A percentile compares a stretch with the other conserved stretches of the same genome.
Conservation (phyloP, 2,888 invertebrate species). For the Tuberolachnus salignus region DNA sequence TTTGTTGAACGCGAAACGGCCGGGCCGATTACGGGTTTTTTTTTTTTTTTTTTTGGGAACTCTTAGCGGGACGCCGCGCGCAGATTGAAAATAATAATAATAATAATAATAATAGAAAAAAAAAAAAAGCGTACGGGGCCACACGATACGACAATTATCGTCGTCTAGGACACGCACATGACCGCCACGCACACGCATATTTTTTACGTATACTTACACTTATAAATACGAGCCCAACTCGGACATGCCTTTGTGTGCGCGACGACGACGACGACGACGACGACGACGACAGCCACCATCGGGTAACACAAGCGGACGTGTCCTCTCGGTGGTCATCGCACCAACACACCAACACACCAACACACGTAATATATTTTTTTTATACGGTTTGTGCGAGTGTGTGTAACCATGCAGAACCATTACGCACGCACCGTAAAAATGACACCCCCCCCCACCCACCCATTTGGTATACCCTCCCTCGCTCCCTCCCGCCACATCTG, state of each 20-base stretch:
- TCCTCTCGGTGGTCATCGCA: slow-evolving; percentile 52
- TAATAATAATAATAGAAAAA: background rate
- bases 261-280: slow-evolving; percentile 11
- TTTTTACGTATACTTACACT: background rate
- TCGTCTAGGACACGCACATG: slow-evolving; percentile 52
- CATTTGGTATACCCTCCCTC: background rate
- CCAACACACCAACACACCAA: background rate
- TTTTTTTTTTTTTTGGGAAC: too few species aligned
- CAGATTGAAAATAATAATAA: slow-evolving; percentile 9
- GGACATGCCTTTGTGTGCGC: background rate
- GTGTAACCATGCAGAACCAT: slow-evolving; percentile 53
- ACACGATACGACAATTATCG: slow-evolving; percentile 34
- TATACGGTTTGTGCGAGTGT: background rate
- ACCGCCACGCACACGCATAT: background rate
- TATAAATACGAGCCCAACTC: background rate
- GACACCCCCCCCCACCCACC: slow-evolving; percentile 20
- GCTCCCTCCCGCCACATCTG: too few species aligned
- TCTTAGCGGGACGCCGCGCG: background rate
- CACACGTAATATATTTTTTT: background rate
- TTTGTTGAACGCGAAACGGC: too few species aligned
- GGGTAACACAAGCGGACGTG: slow-evolving; percentile 48
- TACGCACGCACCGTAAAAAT: slow-evolving; percentile 54
- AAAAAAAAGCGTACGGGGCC: slow-evolving; percentile 14
- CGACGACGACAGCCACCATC: slow-evolving; percentile 20
- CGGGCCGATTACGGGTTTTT: too few species aligned